Evolutionary conservation across 1,140 invertebrate genomes (phyloP).

Genomic region (Eumaeus atala): DNA sequence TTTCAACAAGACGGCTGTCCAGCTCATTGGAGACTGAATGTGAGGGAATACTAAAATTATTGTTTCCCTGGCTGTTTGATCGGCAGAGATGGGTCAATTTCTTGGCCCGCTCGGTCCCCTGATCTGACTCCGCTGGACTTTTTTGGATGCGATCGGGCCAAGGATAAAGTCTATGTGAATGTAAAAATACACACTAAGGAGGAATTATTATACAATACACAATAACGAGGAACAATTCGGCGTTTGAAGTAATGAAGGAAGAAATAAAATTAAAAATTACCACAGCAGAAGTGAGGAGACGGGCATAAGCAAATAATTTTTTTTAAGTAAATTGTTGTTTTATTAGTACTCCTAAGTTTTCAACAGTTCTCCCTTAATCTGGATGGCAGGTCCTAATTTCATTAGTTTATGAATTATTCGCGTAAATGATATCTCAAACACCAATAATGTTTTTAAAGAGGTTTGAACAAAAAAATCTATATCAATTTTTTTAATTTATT

Average conservation of each 20-base stretch:
- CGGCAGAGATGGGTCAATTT: background rate
- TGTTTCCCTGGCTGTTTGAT: constrained; percentile 1
- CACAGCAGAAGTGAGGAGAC: too few relatives aligned
- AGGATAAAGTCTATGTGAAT: too few relatives aligned
- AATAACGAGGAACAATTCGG: too few relatives aligned
- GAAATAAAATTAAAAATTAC: too few relatives aligned
- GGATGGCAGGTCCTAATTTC: constrained; percentile 3
- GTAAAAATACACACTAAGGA: too few relatives aligned
- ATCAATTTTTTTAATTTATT: background rate
- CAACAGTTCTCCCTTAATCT: background rate
- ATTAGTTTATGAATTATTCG: background rate
- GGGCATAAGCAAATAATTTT: too few relatives aligned
- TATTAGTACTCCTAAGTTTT: too few relatives aligned
- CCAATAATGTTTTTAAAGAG: background rate
- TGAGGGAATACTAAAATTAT: constrained; percentile 7
- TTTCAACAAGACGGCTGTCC: constrained; percentile 11
- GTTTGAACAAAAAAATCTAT: background rate
- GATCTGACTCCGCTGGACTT: constrained; percentile 3
- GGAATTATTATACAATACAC: too few relatives aligned
- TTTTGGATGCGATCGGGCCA: too few relatives aligned
- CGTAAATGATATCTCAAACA: constrained; percentile 4
- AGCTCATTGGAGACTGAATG: constrained; percentile 11
- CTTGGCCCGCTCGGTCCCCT: background rate
- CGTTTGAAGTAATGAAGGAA: too few relatives aligned
- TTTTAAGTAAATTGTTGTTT: too few relatives aligned